Conservation (phyloP, 2,888 invertebrate genomes). For the Patella depressa region DNA sequence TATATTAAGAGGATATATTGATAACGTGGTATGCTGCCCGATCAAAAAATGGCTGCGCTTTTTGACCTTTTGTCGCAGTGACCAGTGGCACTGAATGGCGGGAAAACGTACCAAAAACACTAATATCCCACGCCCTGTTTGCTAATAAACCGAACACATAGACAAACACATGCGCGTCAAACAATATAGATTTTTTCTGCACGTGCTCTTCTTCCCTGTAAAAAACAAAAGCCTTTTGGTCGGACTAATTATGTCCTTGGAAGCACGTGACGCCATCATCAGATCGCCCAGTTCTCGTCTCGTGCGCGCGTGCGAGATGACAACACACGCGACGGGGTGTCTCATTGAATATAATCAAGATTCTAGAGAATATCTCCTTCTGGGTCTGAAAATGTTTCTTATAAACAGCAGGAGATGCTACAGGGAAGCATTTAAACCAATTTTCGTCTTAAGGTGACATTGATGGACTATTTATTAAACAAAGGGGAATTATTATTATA, state of each 20-base stretch:
- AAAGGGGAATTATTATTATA: too few relatives aligned
- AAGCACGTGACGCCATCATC: constrained; percentile 1
- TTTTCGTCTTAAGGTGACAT: too few relatives aligned
- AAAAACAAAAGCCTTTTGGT: constrained; percentile 5
- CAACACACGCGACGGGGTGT: constrained; percentile 9
- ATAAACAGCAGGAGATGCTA: too few relatives aligned
- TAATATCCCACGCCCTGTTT: constrained; percentile 1
- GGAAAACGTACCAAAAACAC: neutral
- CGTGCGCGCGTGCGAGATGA: constrained; percentile 1
- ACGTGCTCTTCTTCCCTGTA: constrained; percentile 6
- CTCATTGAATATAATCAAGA: neutral
- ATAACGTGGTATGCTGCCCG: neutral
- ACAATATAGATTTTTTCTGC: neutral
- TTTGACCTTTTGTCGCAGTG: neutral
- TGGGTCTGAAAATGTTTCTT: neutral
- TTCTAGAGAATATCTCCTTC: neutral
- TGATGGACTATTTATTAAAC: too few relatives aligned
- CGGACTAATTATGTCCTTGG: constrained; percentile 6
- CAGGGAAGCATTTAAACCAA: too few relatives aligned
- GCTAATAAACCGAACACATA: neutral
- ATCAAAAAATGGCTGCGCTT: neutral
- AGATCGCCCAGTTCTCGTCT: constrained; percentile 10
- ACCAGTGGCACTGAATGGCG: neutral
- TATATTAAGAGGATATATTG: neutral
- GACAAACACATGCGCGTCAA: neutral